phyloP scores from a whole-genome alignment of 1,140 invertebrate species.

The Arctopsyche grandis region DNA sequence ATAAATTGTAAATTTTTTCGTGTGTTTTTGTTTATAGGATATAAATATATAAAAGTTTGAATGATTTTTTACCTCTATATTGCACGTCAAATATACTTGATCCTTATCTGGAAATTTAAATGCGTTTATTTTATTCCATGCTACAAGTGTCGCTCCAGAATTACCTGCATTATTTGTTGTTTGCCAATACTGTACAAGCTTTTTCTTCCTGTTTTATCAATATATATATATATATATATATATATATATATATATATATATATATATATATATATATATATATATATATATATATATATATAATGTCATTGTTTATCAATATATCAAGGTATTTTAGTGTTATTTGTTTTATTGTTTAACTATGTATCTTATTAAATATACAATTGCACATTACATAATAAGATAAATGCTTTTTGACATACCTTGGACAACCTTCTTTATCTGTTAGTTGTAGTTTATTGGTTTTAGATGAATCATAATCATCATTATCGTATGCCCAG shows the following conservation, averaged over 20 bases:
- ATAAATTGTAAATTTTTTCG: conserved; percentile 34
- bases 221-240: neutral
- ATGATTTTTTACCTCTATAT: conserved; percentile 70
- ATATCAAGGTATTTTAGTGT: neutral
- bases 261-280: conserved; percentile 20
- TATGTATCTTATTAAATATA: too few species aligned
- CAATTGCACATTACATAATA: too few species aligned
- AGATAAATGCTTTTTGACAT: too few species aligned
- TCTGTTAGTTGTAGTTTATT: conserved; percentile 74
- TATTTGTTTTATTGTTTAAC: conserved; percentile 19
- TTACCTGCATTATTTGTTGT: conserved; percentile 69
- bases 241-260: conserved; percentile 11
- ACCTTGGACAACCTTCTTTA: conserved; percentile 74
- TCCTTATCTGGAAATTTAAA: conserved; percentile 79
- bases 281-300: neutral
- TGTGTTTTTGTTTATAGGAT: conserved; percentile 16
- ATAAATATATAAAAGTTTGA: too few species aligned
- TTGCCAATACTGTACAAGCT: conserved; percentile 74
- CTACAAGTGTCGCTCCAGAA: conserved; percentile 71
- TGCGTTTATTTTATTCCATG: conserved; percentile 75
- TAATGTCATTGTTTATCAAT: too few species aligned
- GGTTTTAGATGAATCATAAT: conserved; percentile 70
- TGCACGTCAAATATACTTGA: conserved; percentile 79
- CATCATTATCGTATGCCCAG: conserved; percentile 76
- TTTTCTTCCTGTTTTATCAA: conserved; percentile 68